Conservation (phyloP, 2,888 invertebrate genomes). For the Leptopterna dolabrata region DNA sequence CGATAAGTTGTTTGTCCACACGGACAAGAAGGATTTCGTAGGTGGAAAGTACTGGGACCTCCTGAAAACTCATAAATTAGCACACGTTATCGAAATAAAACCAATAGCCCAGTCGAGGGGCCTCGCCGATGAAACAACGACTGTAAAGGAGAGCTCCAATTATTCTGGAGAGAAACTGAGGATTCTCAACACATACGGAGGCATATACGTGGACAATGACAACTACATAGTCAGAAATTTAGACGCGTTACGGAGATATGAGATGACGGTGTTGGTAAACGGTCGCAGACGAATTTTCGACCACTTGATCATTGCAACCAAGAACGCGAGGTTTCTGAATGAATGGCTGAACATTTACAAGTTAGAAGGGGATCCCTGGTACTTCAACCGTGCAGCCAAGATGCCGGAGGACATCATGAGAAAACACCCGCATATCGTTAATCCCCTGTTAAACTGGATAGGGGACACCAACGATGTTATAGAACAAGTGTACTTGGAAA, state of each 20-base stretch:
- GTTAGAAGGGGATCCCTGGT: constrained; percentile 63
- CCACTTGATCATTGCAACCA: constrained; percentile 63
- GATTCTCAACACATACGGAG: constrained; percentile 65
- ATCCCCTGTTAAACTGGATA: constrained; percentile 65
- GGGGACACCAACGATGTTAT: constrained; percentile 65
- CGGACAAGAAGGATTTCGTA: constrained; percentile 61
- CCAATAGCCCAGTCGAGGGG: not conserved
- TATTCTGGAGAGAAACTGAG: constrained; percentile 58
- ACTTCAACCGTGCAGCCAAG: constrained; percentile 67
- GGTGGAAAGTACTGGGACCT: constrained; percentile 62
- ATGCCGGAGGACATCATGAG: constrained; percentile 66
- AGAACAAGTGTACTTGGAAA: constrained; percentile 61
- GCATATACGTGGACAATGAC: constrained; percentile 66
- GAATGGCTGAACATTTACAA: constrained; percentile 64
- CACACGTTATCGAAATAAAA: constrained; percentile 56
- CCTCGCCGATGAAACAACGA: not conserved
- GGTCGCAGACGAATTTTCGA: constrained; percentile 58
- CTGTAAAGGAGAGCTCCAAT: not conserved
- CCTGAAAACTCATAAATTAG: constrained; percentile 55
- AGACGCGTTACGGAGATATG: constrained; percentile 64
- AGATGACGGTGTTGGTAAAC: constrained; percentile 64
- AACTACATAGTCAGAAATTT: constrained; percentile 64
- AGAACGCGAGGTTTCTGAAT: constrained; percentile 64
- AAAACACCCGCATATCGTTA: constrained; percentile 65
- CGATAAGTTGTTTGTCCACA: constrained; percentile 65